Conservation (phyloP, 2,888 invertebrate genomes). For the Heliconius aoede region DNA sequence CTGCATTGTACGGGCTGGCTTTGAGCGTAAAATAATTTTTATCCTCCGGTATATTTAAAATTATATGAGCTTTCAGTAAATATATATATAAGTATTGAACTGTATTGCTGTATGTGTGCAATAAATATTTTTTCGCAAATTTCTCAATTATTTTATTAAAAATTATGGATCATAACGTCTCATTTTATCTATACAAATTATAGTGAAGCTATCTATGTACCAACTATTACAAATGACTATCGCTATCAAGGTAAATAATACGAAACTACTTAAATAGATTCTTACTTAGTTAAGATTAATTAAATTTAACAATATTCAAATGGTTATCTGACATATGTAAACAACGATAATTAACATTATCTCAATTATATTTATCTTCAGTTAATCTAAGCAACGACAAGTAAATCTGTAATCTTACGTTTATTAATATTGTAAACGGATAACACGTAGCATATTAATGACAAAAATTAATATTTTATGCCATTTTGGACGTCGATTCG, state of each 20-base stretch:
- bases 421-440: slow-evolving; percentile 26
- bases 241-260: neutral
- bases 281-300: neutral
- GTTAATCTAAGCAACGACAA: neutral
- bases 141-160: neutral
- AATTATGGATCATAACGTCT: neutral
- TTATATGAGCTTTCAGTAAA: neutral
- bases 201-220: neutral
- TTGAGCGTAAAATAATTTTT: slow-evolving; percentile 24
- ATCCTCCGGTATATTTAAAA: neutral
- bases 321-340: neutral
- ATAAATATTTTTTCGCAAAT: neutral
- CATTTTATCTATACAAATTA: neutral
- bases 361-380: neutral
- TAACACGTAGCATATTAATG: slow-evolving; percentile 25
- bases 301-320: neutral
- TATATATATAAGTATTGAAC: neutral
- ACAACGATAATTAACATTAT: neutral
- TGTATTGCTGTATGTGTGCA: neutral
- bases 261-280: neutral
- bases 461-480: slow-evolving; percentile 30
- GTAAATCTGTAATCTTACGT: slow-evolving; percentile 23
- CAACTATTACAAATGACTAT: neutral
- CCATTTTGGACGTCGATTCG: slow-evolving; percentile 27
- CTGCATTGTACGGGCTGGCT: slow-evolving; percentile 17